A percentile compares a stretch with the other conserved stretches of the same genome.
phyloP scores from a whole-genome alignment of 2,888 invertebrate species.

The Junonia oenone region DNA sequence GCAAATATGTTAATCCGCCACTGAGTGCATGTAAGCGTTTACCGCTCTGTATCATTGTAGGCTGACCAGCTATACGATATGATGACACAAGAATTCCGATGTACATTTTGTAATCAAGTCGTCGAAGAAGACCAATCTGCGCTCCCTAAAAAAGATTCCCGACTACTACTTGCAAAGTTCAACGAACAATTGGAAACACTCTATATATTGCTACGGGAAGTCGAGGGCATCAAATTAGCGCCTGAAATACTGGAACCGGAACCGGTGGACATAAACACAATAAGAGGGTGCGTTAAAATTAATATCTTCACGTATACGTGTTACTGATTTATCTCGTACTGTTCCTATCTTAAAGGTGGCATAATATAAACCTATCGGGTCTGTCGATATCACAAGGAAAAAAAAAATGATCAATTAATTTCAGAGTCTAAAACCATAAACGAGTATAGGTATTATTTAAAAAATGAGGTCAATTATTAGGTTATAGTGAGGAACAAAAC shows the following conservation, averaged over 20 bases:
- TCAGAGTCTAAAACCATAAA: no score
- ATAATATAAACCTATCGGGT: no score
- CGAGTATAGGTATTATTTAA: no score
- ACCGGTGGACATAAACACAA: slow-evolving; percentile 92
- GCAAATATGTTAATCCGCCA: no score
- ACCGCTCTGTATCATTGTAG: slow-evolving; percentile 60
- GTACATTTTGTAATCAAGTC: slow-evolving; percentile 92
- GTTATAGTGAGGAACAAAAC: no score
- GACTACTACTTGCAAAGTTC: slow-evolving; percentile 92
- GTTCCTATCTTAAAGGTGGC: not conserved
- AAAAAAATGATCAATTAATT: no score
- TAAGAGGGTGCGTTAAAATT: slow-evolving; percentile 88
- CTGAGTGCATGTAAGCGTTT: no score
- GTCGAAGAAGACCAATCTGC: slow-evolving; percentile 97
- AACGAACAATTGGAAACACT: slow-evolving; percentile 96
- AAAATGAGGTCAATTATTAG: no score
- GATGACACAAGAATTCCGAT: slow-evolving; percentile 90
- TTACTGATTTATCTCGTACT: not conserved
- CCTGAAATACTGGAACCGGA: slow-evolving; percentile 97
- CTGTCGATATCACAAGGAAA: no score
- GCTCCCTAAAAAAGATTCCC: slow-evolving; percentile 94
- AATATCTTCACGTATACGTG: no score
- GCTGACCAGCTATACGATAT: slow-evolving; percentile 94
- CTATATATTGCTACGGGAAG: slow-evolving; percentile 92
- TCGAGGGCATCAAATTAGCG: slow-evolving; percentile 94